A percentile compares a stretch with the other conserved stretches of the same genome.
Conservation (phyloP, 2,113 vertebrate species). For the Sinocyclocheilus rhinocerous region DNA sequence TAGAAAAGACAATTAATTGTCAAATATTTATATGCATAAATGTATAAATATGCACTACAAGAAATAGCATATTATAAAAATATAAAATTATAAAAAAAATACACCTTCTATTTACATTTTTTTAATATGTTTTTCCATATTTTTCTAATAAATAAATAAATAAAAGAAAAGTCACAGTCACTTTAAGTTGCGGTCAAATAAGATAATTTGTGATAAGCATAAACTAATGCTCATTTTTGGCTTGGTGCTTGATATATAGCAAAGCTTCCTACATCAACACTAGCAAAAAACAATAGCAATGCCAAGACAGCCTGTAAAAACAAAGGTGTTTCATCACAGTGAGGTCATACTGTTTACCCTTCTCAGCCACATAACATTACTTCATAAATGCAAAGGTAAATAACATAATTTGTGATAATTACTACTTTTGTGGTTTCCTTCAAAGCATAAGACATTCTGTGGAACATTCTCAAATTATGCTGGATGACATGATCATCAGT, state of each 20-base stretch:
- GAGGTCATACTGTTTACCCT: background rate
- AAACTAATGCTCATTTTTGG: background rate
- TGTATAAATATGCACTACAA: too few relatives aligned
- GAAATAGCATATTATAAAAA: too few relatives aligned
- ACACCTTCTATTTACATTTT: too few relatives aligned
- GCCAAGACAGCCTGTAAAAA: background rate
- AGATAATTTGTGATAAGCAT: background rate
- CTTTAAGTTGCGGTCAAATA: background rate
- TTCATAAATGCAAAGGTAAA: too few relatives aligned
- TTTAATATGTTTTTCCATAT: too few relatives aligned
- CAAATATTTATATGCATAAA: too few relatives aligned
- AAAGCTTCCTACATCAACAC: background rate
- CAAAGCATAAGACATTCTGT: background rate
- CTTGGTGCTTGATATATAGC: constrained; percentile 6
- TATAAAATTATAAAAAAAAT: too few relatives aligned
- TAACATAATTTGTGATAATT: background rate
- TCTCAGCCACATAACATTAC: background rate
- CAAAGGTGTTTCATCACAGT: background rate
- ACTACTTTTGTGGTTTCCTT: background rate
- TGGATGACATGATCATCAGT: background rate
- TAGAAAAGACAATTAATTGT: too few relatives aligned
- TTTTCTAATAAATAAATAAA: background rate
- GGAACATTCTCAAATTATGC: background rate
- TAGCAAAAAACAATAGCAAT: background rate
- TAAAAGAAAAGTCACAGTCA: background rate